Conservation (phyloP, 2,797 vertebrate genomes). For the Leucoraja ocellata region DNA sequence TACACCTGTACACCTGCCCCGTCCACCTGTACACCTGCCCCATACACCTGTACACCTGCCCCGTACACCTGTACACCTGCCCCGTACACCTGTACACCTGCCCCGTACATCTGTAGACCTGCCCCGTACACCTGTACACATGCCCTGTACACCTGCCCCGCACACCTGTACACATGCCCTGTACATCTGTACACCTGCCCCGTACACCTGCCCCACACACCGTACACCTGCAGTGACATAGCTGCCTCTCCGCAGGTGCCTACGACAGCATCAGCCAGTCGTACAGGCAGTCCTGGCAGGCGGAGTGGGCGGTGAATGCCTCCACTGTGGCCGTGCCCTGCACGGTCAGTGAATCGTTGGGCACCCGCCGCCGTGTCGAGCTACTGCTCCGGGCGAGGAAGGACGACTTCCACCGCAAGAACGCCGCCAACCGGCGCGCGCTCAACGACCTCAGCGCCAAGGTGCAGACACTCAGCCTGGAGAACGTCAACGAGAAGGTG, state of each 20-base stretch:
- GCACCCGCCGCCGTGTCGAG: constrained; percentile 68
- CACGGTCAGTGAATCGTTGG: constrained; percentile 69
- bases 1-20: too few relatives aligned
- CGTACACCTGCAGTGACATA: neutral
- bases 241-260: constrained; percentile 63
- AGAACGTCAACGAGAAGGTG: constrained; percentile 84
- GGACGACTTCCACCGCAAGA: constrained; percentile 78
- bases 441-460: constrained; percentile 64
- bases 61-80: too few relatives aligned
- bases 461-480: constrained; percentile 65
- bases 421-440: constrained; percentile 71
- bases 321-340: constrained; percentile 67
- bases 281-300: constrained; percentile 68
- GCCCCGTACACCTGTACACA: too few relatives aligned
- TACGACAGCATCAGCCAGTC: constrained; percentile 84
- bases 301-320: constrained; percentile 67
- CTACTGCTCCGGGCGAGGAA: constrained; percentile 64
- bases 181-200: too few relatives aligned
- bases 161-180: too few relatives aligned
- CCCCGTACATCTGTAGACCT: too few relatives aligned
- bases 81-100: too few relatives aligned
- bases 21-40: too few relatives aligned
- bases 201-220: too few relatives aligned
- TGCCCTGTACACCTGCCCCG: too few relatives aligned
- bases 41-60: too few relatives aligned